Evolutionary conservation across 2,888 invertebrate genomes (phyloP), one percentile per base, ranked within the genome.

Genomic region (Amblyjoppa fuscipennis): DNA sequence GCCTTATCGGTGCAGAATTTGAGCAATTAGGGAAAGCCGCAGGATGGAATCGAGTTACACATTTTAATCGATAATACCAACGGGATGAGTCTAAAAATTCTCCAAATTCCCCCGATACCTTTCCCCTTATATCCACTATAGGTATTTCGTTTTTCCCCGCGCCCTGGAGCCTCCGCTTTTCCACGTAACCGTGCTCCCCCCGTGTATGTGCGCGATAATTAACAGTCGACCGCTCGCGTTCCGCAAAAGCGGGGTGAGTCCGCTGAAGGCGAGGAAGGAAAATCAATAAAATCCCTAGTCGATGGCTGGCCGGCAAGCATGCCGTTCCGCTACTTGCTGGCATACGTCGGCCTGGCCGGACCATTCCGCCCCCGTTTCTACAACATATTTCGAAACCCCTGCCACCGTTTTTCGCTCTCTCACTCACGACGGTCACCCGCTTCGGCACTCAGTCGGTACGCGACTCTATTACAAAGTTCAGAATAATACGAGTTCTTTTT

Each of bases 201-300:
- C 34, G 16, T 34, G n/a, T 83, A 77, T 83, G 86, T 78, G 85
- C 76, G 83, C 83, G 86, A 83, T 86, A 86, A 86, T 86, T 86
- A 86, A 86, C 86, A 83, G 86, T 83, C 83, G 86, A 86, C 83
- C 86, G 86, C 83, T 86, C 76, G 83, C 83, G 86, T 85, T 83
- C 83, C 80, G 85, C 85, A 83, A 80, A 85, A 83, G 83, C 74
- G 77, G 83, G 80, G 74, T 77, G 86, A 64, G 86, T 69, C 80
- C 69, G 80, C 81, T 77, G 75, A 86, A 86, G 86, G 83, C 86
- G 81, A 86, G 86, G 89, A 90, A 91, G 90, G 90, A 90, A 92
- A 93, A 93, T 93, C 93, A 93, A 93, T 93, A 93, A 93, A 92
- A 93, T 93, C 92, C 92, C 89, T 91, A 92, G 92, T 92, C 92